Base-by-base conservation (phyloP, 2,888 invertebrate genomes). In the Mesorhabditis spiculigera region DNA sequence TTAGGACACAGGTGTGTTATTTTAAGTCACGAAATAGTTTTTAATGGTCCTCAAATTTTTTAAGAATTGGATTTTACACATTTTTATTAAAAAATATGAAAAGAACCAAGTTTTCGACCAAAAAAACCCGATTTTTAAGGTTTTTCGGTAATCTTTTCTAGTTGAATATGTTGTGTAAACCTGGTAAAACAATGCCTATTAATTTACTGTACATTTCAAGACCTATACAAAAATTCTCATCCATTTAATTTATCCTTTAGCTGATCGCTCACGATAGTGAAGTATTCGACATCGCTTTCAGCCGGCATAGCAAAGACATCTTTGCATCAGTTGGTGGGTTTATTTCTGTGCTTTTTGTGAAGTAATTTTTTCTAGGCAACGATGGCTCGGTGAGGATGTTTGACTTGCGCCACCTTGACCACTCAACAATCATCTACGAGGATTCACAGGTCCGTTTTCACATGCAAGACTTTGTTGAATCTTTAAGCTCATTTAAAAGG, bases 341-440 rank as follows among this genome's bases (percentile, higher is more conserved):
- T 45, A 66, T 43, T 68, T n/a, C 10, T 13, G 8, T 1, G 44
- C 5, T 41, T 58, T 45, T 71, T 58, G 61, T 10, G 45, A 13
- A 62, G 6, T 50, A 68, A 44, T 42, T 28, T 43, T 67, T 58
- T 71, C 41, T 67, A 89, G 90, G 97, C 73, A 97, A 97, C 1
- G 98, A 98, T 88, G 97, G 98, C 5, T 95, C 95, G 8, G 95
- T 99, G 63, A 89, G 98, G 76, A 96, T 98, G 95, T 98, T 98
- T 88, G 98, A 98, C 89, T 91, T 93, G 72, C 88, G 97, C 16
- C 96, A 98, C 88, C 90, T 99, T 74, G 97, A 98, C 87, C 97
- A 98, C 88, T 98, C 97, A 71, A 99, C 97, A 65, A 99, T 99
- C 85, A 97, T 99, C 78, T 99, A 98, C 87, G 98, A 98, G 90